Evolutionary conservation across 2,888 invertebrate species (phyloP).

Genomic region (Macrosoma leucophasiata): DNA sequence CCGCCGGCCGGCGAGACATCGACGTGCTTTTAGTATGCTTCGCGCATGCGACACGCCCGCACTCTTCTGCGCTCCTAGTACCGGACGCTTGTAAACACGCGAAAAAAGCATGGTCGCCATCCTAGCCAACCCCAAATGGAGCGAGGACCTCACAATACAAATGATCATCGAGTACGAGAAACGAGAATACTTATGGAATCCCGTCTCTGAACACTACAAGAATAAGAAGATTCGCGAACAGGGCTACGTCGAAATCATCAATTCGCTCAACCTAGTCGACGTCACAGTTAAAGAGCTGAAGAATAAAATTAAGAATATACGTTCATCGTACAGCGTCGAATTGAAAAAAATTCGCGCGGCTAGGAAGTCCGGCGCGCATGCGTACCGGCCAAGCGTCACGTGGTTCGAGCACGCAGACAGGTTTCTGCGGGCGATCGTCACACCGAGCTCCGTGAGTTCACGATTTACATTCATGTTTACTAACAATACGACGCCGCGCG

Average conservation of each 20-base stretch:
- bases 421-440: slow-evolving; percentile 73
- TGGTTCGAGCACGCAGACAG: slow-evolving; percentile 75
- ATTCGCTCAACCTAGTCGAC: slow-evolving; percentile 62
- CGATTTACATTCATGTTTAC: slow-evolving; percentile 31
- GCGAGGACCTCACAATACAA: slow-evolving; percentile 69
- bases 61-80: slow-evolving; percentile 67
- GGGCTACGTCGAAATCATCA: slow-evolving; percentile 69
- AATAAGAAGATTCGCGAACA: slow-evolving; percentile 71
- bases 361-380: slow-evolving; percentile 71
- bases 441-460: slow-evolving; percentile 68
- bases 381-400: slow-evolving; percentile 73
- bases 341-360: slow-evolving; percentile 74
- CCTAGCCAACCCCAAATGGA: slow-evolving; percentile 71
- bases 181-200: slow-evolving; percentile 70
- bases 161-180: slow-evolving; percentile 72
- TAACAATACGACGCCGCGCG: slow-evolving; percentile 12
- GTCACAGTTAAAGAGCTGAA: slow-evolving; percentile 71
- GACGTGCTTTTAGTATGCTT: slow-evolving; percentile 77
- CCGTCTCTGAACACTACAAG: slow-evolving; percentile 69
- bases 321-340: slow-evolving; percentile 72
- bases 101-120: slow-evolving; percentile 65
- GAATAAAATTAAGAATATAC: slow-evolving; percentile 72
- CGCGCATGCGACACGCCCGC: slow-evolving; percentile 76
- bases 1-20: slow-evolving; percentile 65
- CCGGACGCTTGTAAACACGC: slow-evolving; percentile 44